These are phyloP conservation scores for Cossypha caffra DNA, from an alignment of 2,797 vertebrate species.

Conservation along the genomic window DNA sequence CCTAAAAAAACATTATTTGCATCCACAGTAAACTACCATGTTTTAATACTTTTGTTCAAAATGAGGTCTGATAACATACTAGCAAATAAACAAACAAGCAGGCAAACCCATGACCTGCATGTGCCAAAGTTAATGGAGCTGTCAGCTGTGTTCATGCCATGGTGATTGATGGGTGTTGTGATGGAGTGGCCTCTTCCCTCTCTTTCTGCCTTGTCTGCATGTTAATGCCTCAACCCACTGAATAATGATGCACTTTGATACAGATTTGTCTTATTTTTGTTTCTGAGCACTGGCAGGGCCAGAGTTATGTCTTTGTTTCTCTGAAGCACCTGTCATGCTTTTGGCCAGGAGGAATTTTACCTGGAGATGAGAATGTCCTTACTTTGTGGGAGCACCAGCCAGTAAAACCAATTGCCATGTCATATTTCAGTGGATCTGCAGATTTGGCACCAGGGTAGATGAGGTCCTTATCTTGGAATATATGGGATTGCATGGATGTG, in stretches of 20 bases:
- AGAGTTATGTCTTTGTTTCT: background rate
- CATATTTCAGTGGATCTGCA: background rate
- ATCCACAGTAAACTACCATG: background rate
- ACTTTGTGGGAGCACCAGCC: background rate
- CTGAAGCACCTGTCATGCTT: background rate
- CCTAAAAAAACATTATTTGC: background rate
- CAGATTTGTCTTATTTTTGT: slow-evolving; percentile 24
- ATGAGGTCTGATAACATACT: background rate
- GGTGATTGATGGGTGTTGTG: slow-evolving; percentile 3
- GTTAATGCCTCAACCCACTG: background rate
- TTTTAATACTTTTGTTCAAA: background rate
- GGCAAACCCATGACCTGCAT: background rate
- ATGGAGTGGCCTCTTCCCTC: background rate
- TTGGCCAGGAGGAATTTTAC: background rate
- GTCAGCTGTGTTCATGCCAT: background rate
- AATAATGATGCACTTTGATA: background rate
- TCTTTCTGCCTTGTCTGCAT: slow-evolving; percentile 5
- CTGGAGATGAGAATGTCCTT: background rate
- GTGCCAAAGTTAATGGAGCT: slow-evolving; percentile 25
- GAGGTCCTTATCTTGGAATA: background rate
- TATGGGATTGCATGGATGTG: background rate
- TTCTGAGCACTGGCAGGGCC: background rate
- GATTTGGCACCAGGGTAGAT: background rate
- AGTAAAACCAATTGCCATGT: background rate
- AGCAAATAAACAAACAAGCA: background rate